Conservation (phyloP, 1,140 invertebrate genomes). For the Leptestheria dahalacensis region DNA sequence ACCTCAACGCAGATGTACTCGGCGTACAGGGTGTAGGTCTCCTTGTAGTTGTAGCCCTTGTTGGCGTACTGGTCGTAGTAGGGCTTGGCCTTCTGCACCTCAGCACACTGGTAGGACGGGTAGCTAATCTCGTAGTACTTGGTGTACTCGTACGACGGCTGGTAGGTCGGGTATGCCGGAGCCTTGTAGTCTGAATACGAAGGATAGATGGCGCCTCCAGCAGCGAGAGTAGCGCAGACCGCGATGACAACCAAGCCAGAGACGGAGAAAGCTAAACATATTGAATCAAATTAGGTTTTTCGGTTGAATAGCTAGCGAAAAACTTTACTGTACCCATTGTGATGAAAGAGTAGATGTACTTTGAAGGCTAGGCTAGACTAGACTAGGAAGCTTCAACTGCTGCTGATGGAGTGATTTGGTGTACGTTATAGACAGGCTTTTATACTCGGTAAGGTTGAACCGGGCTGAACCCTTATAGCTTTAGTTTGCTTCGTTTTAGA, state of each 20-base stretch:
- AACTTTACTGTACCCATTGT: neutral
- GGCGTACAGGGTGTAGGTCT: neutral
- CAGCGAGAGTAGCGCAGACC: neutral
- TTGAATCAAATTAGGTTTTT: too few species aligned
- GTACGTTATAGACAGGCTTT: neutral
- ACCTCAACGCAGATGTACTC: neutral
- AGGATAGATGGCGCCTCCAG: neutral
- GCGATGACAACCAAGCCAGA: neutral
- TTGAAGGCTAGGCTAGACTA: too few species aligned
- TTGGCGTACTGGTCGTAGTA: neutral
- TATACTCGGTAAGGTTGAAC: too few species aligned
- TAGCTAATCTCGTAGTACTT: neutral
- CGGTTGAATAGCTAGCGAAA: too few species aligned
- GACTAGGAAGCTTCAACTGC: too few species aligned
- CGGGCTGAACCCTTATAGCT: too few species aligned
- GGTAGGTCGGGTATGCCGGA: neutral
- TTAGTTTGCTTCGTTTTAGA: too few species aligned
- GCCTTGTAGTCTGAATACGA: neutral
- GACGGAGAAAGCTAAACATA: neutral
- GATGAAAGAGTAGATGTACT: too few species aligned
- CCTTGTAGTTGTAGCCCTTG: neutral
- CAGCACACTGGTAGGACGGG: neutral
- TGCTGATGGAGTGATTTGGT: neutral
- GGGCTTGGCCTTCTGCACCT: neutral
- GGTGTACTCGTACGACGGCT: neutral